phyloP scores from a whole-genome alignment of 2,797 vertebrate genomes.

The Enoplosus armatus region DNA sequence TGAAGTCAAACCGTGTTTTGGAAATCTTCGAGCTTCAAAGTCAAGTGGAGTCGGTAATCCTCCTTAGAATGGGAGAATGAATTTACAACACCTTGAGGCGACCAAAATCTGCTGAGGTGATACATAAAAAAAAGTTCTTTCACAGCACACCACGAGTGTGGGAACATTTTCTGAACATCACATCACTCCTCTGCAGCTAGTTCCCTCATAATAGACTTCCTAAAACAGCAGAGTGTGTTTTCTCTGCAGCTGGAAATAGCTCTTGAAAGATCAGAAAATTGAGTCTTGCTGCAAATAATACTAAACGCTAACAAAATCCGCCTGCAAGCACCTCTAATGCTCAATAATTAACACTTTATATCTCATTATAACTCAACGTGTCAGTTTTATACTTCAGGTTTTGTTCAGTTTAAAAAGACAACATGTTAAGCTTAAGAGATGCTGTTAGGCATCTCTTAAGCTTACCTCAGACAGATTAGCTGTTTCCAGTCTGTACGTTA shows the following conservation, averaged over 20 bases:
- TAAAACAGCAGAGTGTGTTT: slow-evolving; percentile 26
- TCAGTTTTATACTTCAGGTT: not conserved
- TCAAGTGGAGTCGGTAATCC: slow-evolving; percentile 75
- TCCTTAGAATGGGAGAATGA: slow-evolving; percentile 54
- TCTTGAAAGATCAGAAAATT: slow-evolving; percentile 12
- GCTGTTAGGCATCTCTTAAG: not conserved
- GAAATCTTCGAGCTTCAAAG: slow-evolving; percentile 75
- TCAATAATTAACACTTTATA: not conserved
- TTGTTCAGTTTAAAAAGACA: not conserved
- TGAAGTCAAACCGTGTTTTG: slow-evolving; percentile 73
- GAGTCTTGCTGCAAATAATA: slow-evolving; percentile 7
- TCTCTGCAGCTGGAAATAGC: slow-evolving; percentile 24
- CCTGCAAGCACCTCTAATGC: not conserved
- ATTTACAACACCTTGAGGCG: slow-evolving; percentile 62
- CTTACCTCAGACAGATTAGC: not conserved
- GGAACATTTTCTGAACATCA: slow-evolving; percentile 51
- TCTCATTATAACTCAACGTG: not conserved
- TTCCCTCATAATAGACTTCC: slow-evolving; percentile 9
- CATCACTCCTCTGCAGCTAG: slow-evolving; percentile 19
- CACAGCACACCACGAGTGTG: slow-evolving; percentile 24
- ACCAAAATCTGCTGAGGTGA: slow-evolving; percentile 63
- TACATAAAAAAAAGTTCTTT: slow-evolving; percentile 26
- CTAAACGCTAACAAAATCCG: not conserved
- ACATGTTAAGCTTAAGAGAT: not conserved
- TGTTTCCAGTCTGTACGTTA: not conserved